Evolutionary conservation across 2,888 invertebrate genomes (phyloP), one percentile per base, ranked within the genome.

Genomic region (Julus scandinavius): DNA sequence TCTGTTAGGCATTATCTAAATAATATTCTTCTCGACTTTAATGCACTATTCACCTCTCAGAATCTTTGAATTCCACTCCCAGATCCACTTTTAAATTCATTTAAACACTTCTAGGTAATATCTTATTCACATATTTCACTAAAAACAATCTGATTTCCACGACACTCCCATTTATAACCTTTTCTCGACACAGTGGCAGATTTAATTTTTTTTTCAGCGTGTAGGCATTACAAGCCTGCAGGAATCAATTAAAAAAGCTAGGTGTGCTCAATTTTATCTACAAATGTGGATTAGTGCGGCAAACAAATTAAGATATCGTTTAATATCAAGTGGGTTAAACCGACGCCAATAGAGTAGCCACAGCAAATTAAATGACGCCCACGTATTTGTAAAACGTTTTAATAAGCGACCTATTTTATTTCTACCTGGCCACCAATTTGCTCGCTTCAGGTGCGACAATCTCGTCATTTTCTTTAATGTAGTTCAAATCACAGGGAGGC

Each of bases 311-410:
- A 72, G 72, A 72, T 72, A 72, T 72, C 72, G 72, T 29, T 72
- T 72, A 29, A 72, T 72, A 72, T 72, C 72, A 72, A 72, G 72
- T 72, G 72, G 72, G 72, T 72, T 72, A 72, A 72, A 29, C 29
- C 20, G 72, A 72, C 72, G 72, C 72, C 72, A 72, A 29, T 29
- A 72, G 29, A 29, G 72, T 29, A 72, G 72, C 72, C 29, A 11
- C 9, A 29, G 29, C 29, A 72, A 72, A 72, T 72, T 72, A 72
- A 72, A 72, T 29, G 72, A 72, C 72, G 72, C 72, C 72, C 72
- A 72, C 72, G 72, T 63, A 11, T 72, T 29, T 13, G 1, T n/a
- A 63, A 72, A 29, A 4, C 29, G 13, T 29, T 72, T 72, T 72
- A 72, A 72, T 72, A 72, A 72, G 29, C 72, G 72, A 72, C 72